A percentile compares a stretch with the other conserved stretches of the same genome.
Evolutionary conservation across 2,113 vertebrate genomes (phyloP).

Genomic region (Eptatretus burgeri): DNA sequence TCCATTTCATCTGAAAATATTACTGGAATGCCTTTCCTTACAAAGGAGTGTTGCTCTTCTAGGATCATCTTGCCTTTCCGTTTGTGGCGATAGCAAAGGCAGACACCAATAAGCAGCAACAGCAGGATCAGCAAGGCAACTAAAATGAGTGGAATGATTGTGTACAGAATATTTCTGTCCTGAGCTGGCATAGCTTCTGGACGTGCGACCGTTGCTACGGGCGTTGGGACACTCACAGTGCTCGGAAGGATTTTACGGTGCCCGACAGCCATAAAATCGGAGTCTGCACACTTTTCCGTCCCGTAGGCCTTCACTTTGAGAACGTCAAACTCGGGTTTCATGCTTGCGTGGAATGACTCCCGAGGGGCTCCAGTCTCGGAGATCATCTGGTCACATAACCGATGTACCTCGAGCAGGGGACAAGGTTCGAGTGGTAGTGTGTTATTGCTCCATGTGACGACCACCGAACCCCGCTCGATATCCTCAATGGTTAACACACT

Average conservation of each 20-base stretch:
- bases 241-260: slow-evolving; percentile 11
- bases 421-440: slow-evolving; percentile 44
- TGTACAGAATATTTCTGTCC: slow-evolving; percentile 70
- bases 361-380: slow-evolving; percentile 35
- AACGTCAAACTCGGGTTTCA: slow-evolving; percentile 65
- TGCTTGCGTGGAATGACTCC: slow-evolving; percentile 23
- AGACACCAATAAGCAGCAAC: slow-evolving; percentile 61
- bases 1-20: slow-evolving; percentile 86
- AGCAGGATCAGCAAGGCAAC: slow-evolving; percentile 66
- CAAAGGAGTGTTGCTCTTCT: slow-evolving; percentile 88
- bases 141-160: slow-evolving; percentile 67
- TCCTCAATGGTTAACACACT: slow-evolving; percentile 49
- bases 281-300: slow-evolving; percentile 36
- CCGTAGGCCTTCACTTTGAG: slow-evolving; percentile 34
- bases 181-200: slow-evolving; percentile 27
- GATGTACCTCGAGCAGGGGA: slow-evolving; percentile 42
- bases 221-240: neutral
- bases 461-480: slow-evolving; percentile 44
- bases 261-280: slow-evolving; percentile 34
- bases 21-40: slow-evolving; percentile 85
- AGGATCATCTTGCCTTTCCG: slow-evolving; percentile 71
- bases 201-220: too few relatives aligned
- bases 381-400: slow-evolving; percentile 34
- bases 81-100: slow-evolving; percentile 90
- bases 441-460: slow-evolving; percentile 81